These are phyloP conservation scores for Craterocephalus amniculus DNA, from an alignment of 2,797 vertebrate species.

Conservation along the genomic window DNA sequence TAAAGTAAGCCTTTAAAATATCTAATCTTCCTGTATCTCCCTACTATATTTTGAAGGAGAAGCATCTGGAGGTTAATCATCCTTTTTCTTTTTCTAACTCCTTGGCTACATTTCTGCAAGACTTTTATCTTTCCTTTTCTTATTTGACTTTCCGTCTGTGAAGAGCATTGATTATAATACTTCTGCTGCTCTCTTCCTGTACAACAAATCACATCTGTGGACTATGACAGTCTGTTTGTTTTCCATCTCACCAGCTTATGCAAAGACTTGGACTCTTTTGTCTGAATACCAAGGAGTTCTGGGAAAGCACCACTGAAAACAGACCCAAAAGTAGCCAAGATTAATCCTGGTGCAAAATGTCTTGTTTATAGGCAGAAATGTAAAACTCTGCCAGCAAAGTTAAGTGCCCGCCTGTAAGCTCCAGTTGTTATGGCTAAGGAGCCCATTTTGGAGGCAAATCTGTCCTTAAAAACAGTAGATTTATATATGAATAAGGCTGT, in stretches of 20 bases:
- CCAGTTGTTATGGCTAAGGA: slow-evolving; percentile 27
- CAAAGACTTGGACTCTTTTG: slow-evolving; percentile 32
- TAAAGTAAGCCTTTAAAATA: not conserved
- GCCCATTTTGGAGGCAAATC: slow-evolving; percentile 24
- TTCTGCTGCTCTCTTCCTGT: not conserved
- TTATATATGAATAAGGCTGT: slow-evolving; percentile 38
- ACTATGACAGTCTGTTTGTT: slow-evolving; percentile 43
- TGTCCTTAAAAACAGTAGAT: slow-evolving; percentile 18
- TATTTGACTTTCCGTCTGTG: not conserved
- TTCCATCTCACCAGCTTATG: slow-evolving; percentile 43
- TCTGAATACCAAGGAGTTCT: slow-evolving; percentile 3
- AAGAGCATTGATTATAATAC: slow-evolving; percentile 7
- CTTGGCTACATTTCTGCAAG: slow-evolving; percentile 1
- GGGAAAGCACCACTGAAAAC: slow-evolving; percentile 3
- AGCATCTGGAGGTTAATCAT: slow-evolving; percentile 37
- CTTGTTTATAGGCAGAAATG: slow-evolving; percentile 23
- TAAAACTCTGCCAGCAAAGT: slow-evolving; percentile 35
- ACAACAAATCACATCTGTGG: slow-evolving; percentile 23
- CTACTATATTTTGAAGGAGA: slow-evolving; percentile 5
- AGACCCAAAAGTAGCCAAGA: not conserved
- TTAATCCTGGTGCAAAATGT: slow-evolving; percentile 28
- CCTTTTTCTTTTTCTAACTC: slow-evolving; percentile 29
- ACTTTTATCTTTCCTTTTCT: not conserved
- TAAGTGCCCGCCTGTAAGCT: slow-evolving; percentile 27
- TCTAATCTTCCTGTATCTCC: not conserved